These are phyloP conservation scores for Helicoverpa armigera DNA, from an alignment of 1,140 invertebrate genomes.

Conservation along the genomic window DNA sequence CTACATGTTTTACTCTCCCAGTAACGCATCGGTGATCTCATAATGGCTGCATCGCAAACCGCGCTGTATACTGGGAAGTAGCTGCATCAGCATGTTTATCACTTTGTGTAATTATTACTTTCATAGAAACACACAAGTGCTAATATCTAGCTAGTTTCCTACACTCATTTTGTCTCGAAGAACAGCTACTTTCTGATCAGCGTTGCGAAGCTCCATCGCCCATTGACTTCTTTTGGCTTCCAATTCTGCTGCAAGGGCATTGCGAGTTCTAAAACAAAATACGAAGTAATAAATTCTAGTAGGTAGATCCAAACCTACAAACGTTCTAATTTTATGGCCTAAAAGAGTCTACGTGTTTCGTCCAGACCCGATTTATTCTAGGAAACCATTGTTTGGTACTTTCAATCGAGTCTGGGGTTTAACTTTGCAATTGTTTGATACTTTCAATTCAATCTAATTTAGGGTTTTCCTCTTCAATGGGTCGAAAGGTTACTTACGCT, in stretches of 20 bases:
- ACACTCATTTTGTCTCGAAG: conserved; percentile 75
- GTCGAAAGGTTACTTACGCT: conserved; percentile 54
- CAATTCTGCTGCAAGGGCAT: neutral
- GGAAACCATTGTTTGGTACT: too few species aligned
- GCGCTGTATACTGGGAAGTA: conserved; percentile 1
- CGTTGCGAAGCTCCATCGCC: conserved; percentile 57
- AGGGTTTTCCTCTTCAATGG: neutral
- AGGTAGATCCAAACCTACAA: too few species aligned
- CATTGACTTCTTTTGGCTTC: conserved; percentile 51
- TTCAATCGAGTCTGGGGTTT: too few species aligned
- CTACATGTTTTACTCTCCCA: conserved; percentile 12
- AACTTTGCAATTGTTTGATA: too few species aligned
- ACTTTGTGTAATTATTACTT: conserved; percentile 1
- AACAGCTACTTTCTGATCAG: conserved; percentile 68
- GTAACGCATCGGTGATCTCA: conserved; percentile 37
- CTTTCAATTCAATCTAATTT: too few species aligned
- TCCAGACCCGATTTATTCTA: too few species aligned
- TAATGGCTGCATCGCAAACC: conserved; percentile 24
- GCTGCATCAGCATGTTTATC: conserved; percentile 32
- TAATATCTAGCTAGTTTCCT: neutral
- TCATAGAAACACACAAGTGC: conserved; percentile 20
- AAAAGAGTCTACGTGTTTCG: too few species aligned
- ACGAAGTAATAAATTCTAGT: too few species aligned
- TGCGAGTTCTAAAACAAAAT: conserved; percentile 30
- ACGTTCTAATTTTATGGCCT: neutral